A percentile compares a stretch with the other conserved stretches of the same genome.
Evolutionary conservation across 2,797 vertebrate genomes (phyloP).

Genomic region (Crocidura indochinensis): DNA sequence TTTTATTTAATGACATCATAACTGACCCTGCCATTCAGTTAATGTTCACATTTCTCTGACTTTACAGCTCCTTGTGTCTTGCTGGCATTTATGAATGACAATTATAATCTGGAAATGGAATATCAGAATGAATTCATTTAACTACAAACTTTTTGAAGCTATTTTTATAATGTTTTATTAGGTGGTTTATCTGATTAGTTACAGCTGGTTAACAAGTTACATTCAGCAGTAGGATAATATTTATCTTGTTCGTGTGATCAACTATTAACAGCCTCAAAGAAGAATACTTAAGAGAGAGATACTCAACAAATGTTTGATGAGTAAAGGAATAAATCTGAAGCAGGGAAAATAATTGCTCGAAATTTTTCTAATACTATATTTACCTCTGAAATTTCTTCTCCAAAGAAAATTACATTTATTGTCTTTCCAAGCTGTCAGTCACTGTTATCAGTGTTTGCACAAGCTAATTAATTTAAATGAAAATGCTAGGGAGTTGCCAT

Average conservation of each 20-base stretch:
- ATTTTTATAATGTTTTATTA: constrained; percentile 67
- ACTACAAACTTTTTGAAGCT: constrained; percentile 69
- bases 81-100: constrained; percentile 68
- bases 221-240: neutral
- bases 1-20: constrained; percentile 76
- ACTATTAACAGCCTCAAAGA: constrained; percentile 20
- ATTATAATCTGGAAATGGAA: constrained; percentile 76
- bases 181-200: constrained; percentile 48
- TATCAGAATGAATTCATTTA: constrained; percentile 74
- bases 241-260: neutral
- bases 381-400: constrained; percentile 23
- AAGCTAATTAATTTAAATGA: constrained; percentile 4
- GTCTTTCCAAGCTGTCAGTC: neutral
- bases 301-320: constrained; percentile 1
- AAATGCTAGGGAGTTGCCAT: neutral
- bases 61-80: constrained; percentile 65
- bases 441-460: constrained; percentile 4
- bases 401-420: neutral
- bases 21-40: constrained; percentile 30
- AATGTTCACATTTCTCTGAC: constrained; percentile 73
- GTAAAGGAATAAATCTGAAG: neutral
- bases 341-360: neutral
- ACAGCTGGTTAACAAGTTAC: constrained; percentile 27
- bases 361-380: neutral
- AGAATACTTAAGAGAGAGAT: constrained; percentile 8